Percentiles rank a stretch among this genome's conserved stretches.
Evolutionary conservation across 64 coral and sea anemone species (phyloP).

Genomic region (Trachythela sp.): DNA sequence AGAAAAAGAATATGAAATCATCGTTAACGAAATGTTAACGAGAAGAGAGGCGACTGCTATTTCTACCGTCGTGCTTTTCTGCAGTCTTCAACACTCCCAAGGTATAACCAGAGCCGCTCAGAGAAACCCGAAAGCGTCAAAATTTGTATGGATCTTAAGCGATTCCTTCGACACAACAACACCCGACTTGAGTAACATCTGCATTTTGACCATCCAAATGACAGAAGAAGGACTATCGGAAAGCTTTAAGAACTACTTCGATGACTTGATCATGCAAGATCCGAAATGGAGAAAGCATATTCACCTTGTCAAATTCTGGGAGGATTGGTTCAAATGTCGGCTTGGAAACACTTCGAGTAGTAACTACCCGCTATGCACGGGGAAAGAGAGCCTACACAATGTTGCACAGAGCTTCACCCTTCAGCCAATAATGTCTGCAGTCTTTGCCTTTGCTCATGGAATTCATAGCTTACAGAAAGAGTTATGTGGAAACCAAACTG

Average conservation of each 20-base stretch:
- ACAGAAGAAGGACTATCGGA: neutral
- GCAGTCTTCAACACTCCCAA: too few species aligned
- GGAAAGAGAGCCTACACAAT: constrained; percentile 60
- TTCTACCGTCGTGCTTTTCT: too few species aligned
- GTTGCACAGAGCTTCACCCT: constrained; percentile 48
- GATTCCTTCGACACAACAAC: neutral
- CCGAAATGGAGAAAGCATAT: neutral
- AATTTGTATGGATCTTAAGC: too few species aligned
- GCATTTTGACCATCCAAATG: neutral
- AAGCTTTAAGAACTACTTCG: neutral
- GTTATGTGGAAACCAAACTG: constrained; percentile 34
- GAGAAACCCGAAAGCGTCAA: too few species aligned
- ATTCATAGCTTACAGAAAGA: constrained; percentile 63
- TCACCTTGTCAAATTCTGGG: too few species aligned
- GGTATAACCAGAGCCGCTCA: too few species aligned
- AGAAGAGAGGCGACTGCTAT: too few species aligned
- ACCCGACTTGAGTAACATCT: too few species aligned
- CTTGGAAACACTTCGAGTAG: too few species aligned
- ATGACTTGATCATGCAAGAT: neutral
- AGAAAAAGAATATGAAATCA: too few species aligned
- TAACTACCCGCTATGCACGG: neutral
- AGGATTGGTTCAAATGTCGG: neutral
- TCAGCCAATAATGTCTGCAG: constrained; percentile 22
- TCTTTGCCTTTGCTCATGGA: constrained; percentile 78
- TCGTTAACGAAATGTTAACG: too few species aligned